These are phyloP conservation scores for Eidolon helvum DNA, from an alignment of 2,113 vertebrate genomes.

Conservation along the genomic window DNA sequence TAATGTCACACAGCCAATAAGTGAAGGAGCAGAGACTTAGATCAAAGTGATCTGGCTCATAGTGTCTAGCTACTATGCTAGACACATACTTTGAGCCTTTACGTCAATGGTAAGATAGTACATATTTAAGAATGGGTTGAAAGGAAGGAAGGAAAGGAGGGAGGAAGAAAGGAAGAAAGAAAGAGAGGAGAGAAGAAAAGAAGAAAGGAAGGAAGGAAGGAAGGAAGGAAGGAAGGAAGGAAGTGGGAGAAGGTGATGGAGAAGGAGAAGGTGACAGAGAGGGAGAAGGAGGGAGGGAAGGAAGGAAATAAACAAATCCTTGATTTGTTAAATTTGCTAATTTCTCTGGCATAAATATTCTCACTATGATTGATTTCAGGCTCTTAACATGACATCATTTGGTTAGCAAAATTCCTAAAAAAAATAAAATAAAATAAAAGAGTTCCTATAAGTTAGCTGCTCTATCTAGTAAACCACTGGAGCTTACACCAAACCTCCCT, in stretches of 20 bases:
- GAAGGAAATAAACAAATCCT: neutral
- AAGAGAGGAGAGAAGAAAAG: neutral
- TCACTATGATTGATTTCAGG: neutral
- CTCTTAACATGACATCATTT: neutral
- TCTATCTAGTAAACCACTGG: neutral
- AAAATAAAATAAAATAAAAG: neutral
- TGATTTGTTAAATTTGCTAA: neutral
- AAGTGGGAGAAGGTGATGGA: too few species aligned
- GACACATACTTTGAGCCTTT: neutral
- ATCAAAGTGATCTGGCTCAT: neutral
- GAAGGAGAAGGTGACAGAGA: too few species aligned
- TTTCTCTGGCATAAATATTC: neutral
- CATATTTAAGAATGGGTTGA: neutral
- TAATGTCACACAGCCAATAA: neutral
- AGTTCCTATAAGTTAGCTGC: neutral
- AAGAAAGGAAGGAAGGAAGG: neutral
- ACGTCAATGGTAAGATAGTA: neutral
- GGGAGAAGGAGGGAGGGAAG: neutral
- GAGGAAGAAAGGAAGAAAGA: neutral
- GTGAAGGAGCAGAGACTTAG: neutral
- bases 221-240: neutral
- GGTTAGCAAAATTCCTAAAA: neutral
- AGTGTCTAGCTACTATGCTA: neutral
- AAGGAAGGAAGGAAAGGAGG: neutral
- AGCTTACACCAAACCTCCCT: neutral